Evolutionary conservation across 2,797 vertebrate species (phyloP).

Genomic region (Delichon dasypus): DNA sequence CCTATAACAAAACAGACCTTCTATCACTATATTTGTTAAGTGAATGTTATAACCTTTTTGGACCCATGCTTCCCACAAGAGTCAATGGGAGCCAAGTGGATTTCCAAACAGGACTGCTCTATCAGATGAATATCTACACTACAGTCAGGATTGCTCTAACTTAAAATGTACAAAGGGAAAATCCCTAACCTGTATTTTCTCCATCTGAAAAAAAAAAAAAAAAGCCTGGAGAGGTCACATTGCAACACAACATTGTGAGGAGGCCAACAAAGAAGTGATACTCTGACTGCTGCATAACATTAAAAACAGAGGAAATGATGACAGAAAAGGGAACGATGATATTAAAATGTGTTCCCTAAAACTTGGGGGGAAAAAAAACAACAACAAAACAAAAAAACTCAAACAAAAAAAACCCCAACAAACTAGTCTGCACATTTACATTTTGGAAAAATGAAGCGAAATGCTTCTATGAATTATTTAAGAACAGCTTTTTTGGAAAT

Average conservation of each 20-base stretch:
- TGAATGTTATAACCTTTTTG: neutral
- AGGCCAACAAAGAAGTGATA: neutral
- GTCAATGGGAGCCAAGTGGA: neutral
- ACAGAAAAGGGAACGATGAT: neutral
- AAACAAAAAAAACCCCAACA: too few relatives aligned
- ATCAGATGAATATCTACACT: neutral
- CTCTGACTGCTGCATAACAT: neutral
- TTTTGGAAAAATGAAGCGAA: slow-evolving; percentile 4
- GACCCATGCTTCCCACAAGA: neutral
- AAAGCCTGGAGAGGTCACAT: neutral
- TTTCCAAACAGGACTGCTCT: neutral
- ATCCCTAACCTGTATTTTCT: neutral
- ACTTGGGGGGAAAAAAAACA: neutral
- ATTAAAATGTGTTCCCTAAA: neutral
- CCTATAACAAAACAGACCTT: neutral
- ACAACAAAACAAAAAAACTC: too few relatives aligned
- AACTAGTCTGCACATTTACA: neutral
- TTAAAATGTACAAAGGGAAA: neutral
- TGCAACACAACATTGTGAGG: neutral
- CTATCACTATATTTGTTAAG: neutral
- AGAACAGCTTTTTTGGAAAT: neutral
- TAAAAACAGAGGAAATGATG: neutral
- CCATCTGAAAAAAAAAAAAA: neutral
- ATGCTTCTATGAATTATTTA: slow-evolving; percentile 32
- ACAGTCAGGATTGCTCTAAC: neutral